Conservation (phyloP, 2,113 vertebrate species). For the Sinocyclocheilus anophthalmus region DNA sequence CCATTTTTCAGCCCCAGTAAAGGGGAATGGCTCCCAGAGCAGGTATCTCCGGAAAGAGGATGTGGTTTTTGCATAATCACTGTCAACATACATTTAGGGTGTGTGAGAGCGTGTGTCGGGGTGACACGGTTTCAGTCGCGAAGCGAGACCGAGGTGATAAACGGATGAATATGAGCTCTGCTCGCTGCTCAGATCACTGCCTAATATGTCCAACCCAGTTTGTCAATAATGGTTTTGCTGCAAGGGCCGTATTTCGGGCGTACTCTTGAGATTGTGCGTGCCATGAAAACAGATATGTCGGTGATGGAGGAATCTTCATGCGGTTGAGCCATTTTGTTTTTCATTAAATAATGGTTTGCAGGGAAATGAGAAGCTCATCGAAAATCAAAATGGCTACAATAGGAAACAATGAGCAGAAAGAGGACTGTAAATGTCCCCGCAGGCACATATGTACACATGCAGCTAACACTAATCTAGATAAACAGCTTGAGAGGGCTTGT, state of each 20-base stretch:
- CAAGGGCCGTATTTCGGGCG: neutral
- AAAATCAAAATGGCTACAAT: slow-evolving; percentile 26
- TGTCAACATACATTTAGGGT: slow-evolving; percentile 82
- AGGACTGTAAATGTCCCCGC: neutral
- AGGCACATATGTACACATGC: slow-evolving; percentile 25
- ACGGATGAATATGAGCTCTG: slow-evolving; percentile 74
- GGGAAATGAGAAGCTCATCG: neutral
- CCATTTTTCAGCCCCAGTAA: slow-evolving; percentile 75
- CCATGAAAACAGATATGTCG: slow-evolving; percentile 41
- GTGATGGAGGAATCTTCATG: neutral
- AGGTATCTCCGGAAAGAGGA: slow-evolving; percentile 77
- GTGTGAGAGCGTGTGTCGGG: slow-evolving; percentile 75
- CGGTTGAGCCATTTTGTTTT: slow-evolving; percentile 2
- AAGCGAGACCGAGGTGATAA: slow-evolving; percentile 71
- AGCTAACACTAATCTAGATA: slow-evolving; percentile 64
- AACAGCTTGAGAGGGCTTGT: slow-evolving; percentile 66
- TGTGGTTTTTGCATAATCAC: slow-evolving; percentile 84
- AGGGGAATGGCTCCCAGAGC: slow-evolving; percentile 70
- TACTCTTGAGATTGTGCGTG: neutral
- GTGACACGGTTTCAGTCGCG: slow-evolving; percentile 72
- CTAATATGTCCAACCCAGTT: slow-evolving; percentile 77
- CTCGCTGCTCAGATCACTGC: slow-evolving; percentile 73
- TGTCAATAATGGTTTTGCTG: slow-evolving; percentile 72
- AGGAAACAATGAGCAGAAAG: slow-evolving; percentile 6
- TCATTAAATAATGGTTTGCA: slow-evolving; percentile 18